phyloP scores from a whole-genome alignment of 2,888 invertebrate genomes.

The Pterostichus madidus region DNA sequence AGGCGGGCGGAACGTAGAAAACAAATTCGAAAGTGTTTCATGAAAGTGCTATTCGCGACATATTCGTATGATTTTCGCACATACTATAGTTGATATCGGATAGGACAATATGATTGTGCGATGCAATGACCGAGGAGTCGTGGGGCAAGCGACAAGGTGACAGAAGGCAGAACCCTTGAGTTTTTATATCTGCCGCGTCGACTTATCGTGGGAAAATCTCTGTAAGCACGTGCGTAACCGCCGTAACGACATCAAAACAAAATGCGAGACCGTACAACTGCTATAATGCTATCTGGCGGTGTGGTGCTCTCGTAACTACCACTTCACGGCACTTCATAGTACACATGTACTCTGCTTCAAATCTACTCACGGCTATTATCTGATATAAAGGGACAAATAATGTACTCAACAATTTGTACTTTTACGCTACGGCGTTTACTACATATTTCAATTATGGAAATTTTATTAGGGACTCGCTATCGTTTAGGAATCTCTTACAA shows the following conservation, averaged over 20 bases:
- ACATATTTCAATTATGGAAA: not conserved
- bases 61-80: too few species aligned
- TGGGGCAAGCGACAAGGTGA: not conserved
- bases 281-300: not conserved
- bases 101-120: not conserved
- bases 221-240: conserved; percentile 12
- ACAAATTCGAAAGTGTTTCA: too few species aligned
- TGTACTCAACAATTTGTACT: not conserved
- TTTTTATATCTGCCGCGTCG: conserved; percentile 1
- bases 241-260: conserved; percentile 22
- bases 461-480: too few species aligned
- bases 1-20: too few species aligned
- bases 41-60: too few species aligned
- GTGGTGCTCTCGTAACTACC: not conserved
- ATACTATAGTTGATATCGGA: too few species aligned
- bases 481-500: too few species aligned
- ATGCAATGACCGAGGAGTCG: not conserved
- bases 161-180: not conserved
- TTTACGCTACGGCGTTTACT: too few species aligned
- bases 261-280: not conserved
- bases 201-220: conserved; percentile 25
- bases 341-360: not conserved
- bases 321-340: not conserved
- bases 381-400: not conserved
- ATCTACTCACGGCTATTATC: conserved; percentile 3